Percentiles rank a stretch among this genome's conserved stretches.
These are phyloP conservation scores for Bombus impatiens DNA, from an alignment of 1,140 invertebrate genomes.

Conservation along the genomic window DNA sequence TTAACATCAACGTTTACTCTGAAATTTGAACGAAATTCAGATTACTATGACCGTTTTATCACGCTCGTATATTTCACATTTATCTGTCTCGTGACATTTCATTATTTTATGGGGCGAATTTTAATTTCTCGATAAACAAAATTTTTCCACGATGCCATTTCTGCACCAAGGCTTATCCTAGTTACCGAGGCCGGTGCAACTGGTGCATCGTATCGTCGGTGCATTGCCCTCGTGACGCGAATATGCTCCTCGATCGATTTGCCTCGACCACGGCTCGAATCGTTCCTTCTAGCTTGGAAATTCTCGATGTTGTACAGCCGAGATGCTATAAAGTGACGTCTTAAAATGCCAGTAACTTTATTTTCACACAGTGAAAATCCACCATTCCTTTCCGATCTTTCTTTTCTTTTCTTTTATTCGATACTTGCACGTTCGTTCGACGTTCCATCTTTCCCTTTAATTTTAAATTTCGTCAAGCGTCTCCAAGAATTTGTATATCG, in stretches of 20 bases:
- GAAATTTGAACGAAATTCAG: too few species aligned
- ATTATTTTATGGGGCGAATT: not conserved
- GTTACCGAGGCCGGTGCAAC: conserved; percentile 60
- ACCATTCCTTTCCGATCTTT: too few species aligned
- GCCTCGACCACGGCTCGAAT: conserved; percentile 47
- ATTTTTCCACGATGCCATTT: conserved; percentile 23
- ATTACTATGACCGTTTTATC: too few species aligned
- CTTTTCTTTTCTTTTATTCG: not conserved
- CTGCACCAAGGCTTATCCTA: conserved; percentile 46
- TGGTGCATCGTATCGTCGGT: conserved; percentile 66
- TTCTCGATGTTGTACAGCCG: conserved; percentile 12
- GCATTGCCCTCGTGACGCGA: conserved; percentile 66
- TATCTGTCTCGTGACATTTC: not conserved
- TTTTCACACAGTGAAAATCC: not conserved
- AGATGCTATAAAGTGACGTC: not conserved
- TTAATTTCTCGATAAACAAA: not conserved
- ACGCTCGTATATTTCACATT: too few species aligned
- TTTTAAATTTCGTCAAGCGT: too few species aligned
- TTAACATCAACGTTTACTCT: too few species aligned
- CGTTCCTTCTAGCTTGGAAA: conserved; percentile 32
- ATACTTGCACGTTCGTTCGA: not conserved
- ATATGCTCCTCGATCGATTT: conserved; percentile 66
- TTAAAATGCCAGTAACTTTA: not conserved
- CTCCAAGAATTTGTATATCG: too few species aligned
- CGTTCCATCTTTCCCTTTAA: not conserved